A percentile compares a stretch with the other conserved stretches of the same genome.
These are phyloP conservation scores for Chloroclystis v-ata DNA, from an alignment of 2,888 invertebrate species.

Conservation along the genomic window DNA sequence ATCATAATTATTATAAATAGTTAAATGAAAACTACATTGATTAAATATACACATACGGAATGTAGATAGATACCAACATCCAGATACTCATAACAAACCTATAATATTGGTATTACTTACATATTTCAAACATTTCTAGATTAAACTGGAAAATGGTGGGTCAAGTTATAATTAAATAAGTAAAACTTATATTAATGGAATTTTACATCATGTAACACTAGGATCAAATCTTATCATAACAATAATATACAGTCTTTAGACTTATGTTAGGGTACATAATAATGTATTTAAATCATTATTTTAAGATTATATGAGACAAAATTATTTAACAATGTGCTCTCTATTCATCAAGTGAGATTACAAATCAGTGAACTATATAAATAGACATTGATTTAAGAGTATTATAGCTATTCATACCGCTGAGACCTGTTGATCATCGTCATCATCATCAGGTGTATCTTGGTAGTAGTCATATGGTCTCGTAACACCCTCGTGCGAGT, in stretches of 20 bases:
- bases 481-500: conserved; percentile 91
- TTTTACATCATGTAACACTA: conserved; percentile 75
- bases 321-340: conserved; percentile 68
- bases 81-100: conserved; percentile 56
- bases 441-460: conserved; percentile 71
- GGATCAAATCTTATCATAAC: conserved; percentile 56
- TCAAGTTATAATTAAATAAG: conserved; percentile 62
- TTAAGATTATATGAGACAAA: conserved; percentile 47
- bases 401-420: conserved; percentile 64
- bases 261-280: conserved; percentile 73
- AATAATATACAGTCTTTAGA: conserved; percentile 77
- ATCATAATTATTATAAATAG: conserved; percentile 63
- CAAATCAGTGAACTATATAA: conserved; percentile 68
- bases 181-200: conserved; percentile 63
- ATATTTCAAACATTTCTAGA: conserved; percentile 71
- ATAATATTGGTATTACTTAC: conserved; percentile 46
- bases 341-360: conserved; percentile 75
- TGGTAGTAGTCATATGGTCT: conserved; percentile 84
- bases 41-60: conserved; percentile 74
- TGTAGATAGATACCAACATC: conserved; percentile 73
- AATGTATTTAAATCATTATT: conserved; percentile 48
- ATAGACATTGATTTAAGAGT: conserved; percentile 64
- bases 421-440: conserved; percentile 75
- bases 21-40: conserved; percentile 59
- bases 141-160: conserved; percentile 78